Evolutionary conservation across 2,113 vertebrate genomes (phyloP), one percentile per base, ranked within the genome.

Genomic region (Epinephelus cyanopodus): DNA sequence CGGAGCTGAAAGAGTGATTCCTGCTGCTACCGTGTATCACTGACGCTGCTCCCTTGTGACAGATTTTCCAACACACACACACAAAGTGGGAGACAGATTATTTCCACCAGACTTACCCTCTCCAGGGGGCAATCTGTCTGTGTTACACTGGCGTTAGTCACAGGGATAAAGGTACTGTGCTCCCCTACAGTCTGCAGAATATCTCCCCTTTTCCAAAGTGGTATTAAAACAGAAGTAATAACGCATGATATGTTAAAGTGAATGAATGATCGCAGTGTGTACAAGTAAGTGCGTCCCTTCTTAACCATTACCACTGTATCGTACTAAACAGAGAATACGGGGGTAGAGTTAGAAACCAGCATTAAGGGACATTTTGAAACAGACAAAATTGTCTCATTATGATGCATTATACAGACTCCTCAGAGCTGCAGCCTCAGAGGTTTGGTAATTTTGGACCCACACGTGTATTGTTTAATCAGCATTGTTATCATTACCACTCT

Each of bases 381-480:
- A 62, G 79, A 86, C 78, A 66, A 87, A 90, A 89, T 69, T 69
- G 77, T 83, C 82, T 90, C 77, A 90, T 91, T 80, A 87, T 75
- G 67, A 90, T 76, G 47, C 82, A 83, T 88, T 82, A 79, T 57
- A 83, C 48, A 79, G 65, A 89, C 76, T 84, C 77, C 69, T 75
- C 57, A 70, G 57, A 89, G 90, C 79, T 70, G 62, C 83, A 74
- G 86, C 60, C 77, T 87, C 57, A 66, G 76, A 87, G 74, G 57
- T 86, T 86, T 86, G 69, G 77, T 84, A 50, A 90, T 89, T 87
- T 87, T 72, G 67, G 58, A 72, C 19, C 71, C 83, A 82, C 81
- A 62, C 17, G 57, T 86, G 86, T 86, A 83, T 85, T 80, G 77
- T 91, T 92, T 88, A 88, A 90, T 93, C 79, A 91, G 86, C 74